phyloP scores from a whole-genome alignment of 2,113 vertebrate species.

The Cryptomyrus ogoouensis region DNA sequence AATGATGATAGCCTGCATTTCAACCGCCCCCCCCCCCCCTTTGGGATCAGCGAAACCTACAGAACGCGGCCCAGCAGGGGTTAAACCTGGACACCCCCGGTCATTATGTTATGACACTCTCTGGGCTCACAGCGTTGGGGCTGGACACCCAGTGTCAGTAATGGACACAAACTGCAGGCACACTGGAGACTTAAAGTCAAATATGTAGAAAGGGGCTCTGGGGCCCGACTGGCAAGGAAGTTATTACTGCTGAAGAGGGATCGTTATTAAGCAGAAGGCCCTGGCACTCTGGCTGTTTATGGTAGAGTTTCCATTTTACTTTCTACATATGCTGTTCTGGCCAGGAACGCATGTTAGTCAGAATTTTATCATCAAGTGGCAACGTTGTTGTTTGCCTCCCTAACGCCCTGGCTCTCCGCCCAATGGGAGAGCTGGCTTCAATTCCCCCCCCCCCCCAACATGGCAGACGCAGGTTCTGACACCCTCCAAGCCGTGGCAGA shows the following conservation, averaged over 20 bases:
- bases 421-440: neutral
- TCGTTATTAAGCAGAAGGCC: neutral
- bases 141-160: neutral
- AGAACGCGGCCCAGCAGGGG: neutral
- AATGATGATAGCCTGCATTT: neutral
- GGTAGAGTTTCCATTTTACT: neutral
- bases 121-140: neutral
- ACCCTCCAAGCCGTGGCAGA: neutral
- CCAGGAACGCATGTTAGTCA: neutral
- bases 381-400: neutral
- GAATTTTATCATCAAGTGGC: neutral
- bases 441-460: neutral
- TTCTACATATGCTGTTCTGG: neutral
- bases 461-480: neutral
- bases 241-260: neutral
- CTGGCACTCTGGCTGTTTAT: neutral
- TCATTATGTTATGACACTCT: neutral
- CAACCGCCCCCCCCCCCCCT: neutral
- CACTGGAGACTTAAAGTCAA: neutral
- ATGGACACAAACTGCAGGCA: neutral
- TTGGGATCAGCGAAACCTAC: neutral
- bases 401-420: neutral
- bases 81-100: neutral
- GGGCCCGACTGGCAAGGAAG: neutral
- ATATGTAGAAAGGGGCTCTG: neutral